Base-by-base conservation (phyloP, 2,797 vertebrate species). In the Sphenopsis melanotis region DNA sequence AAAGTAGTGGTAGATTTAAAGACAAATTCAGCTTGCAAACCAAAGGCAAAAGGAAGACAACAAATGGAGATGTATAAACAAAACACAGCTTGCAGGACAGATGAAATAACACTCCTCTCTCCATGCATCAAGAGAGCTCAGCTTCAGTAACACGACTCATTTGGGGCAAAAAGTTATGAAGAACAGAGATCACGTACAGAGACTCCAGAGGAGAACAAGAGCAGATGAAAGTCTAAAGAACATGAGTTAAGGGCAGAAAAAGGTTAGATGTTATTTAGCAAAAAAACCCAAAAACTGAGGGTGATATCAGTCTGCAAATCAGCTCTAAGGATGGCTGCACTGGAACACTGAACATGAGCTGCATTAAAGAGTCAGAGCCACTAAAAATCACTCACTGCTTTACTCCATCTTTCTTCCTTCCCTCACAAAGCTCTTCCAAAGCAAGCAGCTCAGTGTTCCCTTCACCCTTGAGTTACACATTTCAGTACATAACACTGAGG, bases 81-180 rank as follows among this genome's bases (percentile, higher is more conserved):
- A 82, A 91, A 88, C 92, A 75, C 77, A 95, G 86, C 69, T 95
- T 93, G 92, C 53, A 83, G 88, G 76, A 91, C 80, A 88, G 88
- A 83, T 88, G 86, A 94, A 96, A 86, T 78, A 90, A 83, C 74
- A 78, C 57, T 81, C 69, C 80, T 64, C 78, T 72, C 85, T 80
- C 85, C 61, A 64, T 10, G 61, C 61, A 93, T 53, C 83, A 91
- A 12, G 0, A 77, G 42, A 92, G 26, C 46, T 79, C 94, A 63
- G 13, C 70, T 61, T 61, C n/a, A 87, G 44, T 49, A 74, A 86
- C 9, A 49, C 18, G 1, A 91, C 23, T 78, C 53, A 74, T 56
- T 44, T 68, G 61, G 61, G 80, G 30, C 72, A 91, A 23, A 60
- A 81, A 94, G 76, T 55, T 60, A 49, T 11, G 39, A 72, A 46